phyloP scores from a whole-genome alignment of 2,797 vertebrate genomes.

The Pempheris klunzingeri region DNA sequence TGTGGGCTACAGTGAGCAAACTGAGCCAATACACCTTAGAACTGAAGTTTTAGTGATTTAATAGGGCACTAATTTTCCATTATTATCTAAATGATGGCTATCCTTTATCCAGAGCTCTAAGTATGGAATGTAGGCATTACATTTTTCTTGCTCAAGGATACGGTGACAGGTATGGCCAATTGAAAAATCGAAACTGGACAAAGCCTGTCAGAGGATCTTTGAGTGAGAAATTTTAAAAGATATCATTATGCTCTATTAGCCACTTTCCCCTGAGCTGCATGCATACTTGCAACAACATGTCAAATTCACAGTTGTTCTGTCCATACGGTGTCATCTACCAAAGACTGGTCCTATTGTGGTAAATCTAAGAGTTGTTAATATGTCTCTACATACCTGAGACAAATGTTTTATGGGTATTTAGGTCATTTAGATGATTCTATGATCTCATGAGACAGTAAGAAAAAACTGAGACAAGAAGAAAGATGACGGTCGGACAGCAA shows the following conservation, averaged over 20 bases:
- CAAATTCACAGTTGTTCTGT: slow-evolving; percentile 21
- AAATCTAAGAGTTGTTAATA: slow-evolving; percentile 22
- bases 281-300: slow-evolving; percentile 18
- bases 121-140: slow-evolving; percentile 32
- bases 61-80: slow-evolving; percentile 22
- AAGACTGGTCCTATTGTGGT: neutral
- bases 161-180: slow-evolving; percentile 41
- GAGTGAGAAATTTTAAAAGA: slow-evolving; percentile 41
- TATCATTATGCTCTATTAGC: slow-evolving; percentile 28
- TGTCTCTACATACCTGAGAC: slow-evolving; percentile 8
- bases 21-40: slow-evolving; percentile 10
- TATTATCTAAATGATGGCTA: slow-evolving; percentile 26
- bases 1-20: neutral
- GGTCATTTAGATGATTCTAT: neutral
- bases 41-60: slow-evolving; percentile 25
- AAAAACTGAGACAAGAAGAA: slow-evolving; percentile 22
- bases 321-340: neutral
- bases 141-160: slow-evolving; percentile 64
- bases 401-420: neutral
- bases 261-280: slow-evolving; percentile 35
- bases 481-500: slow-evolving; percentile 16
- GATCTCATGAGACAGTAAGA: neutral
- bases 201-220: slow-evolving; percentile 54
- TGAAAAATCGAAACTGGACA: slow-evolving; percentile 42
- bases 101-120: neutral